A percentile compares a stretch with the other conserved stretches of the same genome.
Evolutionary conservation across 2,113 vertebrate species (phyloP).

Genomic region (Carettochelys insculpta): DNA sequence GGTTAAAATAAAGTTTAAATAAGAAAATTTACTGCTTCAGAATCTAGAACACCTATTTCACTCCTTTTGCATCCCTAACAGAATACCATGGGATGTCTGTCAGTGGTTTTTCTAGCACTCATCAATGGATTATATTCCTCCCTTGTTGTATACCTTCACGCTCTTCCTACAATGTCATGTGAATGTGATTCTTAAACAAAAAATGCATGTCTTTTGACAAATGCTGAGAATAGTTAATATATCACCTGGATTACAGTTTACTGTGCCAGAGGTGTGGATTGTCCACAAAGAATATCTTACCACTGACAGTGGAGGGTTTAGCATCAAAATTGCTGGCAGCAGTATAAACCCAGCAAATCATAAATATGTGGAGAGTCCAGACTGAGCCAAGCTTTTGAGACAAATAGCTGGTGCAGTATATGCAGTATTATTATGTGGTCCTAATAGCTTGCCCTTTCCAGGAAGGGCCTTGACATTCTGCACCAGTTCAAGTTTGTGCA

Average conservation of each 20-base stretch:
- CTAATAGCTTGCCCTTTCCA: background rate
- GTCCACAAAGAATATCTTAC: background rate
- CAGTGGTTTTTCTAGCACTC: background rate
- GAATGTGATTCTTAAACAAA: background rate
- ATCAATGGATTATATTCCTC: background rate
- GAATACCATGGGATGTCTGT: background rate
- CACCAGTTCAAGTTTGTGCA: background rate
- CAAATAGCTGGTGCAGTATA: background rate
- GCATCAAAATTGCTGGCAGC: background rate
- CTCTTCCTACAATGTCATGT: background rate
- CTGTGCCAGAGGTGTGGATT: background rate
- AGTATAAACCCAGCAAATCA: background rate
- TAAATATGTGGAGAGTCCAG: background rate
- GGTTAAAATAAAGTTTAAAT: background rate
- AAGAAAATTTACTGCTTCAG: background rate
- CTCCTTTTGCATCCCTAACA: background rate
- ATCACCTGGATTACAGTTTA: background rate
- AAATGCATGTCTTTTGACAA: background rate
- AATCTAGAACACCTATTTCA: background rate
- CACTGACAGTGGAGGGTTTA: background rate
- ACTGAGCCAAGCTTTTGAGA: background rate
- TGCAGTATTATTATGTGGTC: rapidly evolving
- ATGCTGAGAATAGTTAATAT: background rate
- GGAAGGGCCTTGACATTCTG: background rate
- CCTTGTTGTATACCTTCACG: background rate